Base-by-base conservation (phyloP, 1,140 invertebrate genomes). In the Papilio polytes region DNA sequence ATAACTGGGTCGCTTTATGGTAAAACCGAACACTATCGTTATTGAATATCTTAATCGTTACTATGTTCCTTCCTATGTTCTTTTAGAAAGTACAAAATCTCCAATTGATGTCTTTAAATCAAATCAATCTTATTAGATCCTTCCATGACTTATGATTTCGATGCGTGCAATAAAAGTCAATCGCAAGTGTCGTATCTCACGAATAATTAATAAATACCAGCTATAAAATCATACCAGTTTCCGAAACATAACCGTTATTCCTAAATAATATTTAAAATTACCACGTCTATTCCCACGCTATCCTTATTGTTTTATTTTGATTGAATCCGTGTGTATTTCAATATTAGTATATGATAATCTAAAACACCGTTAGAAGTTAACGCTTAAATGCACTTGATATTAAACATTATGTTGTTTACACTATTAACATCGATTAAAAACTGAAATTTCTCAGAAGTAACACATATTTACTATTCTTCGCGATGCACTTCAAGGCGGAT, bases 401-500 rank as follows among this genome's bases (percentile, higher is more conserved):
- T 80, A 6, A 31, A 31, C 13, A 15, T 1, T 36, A 70, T 36
- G 63, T 70, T 31, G 22, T 31, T 59, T 59, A 9, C n/a, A 20
- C 20, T 20, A 76, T 56, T 15, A 56, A 78, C 2, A 77, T 78
- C 36, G 80, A 84, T 85, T 81, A 41, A 18, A n/a, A 51, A 31
- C 6, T 20, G 31, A 22, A 70, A 73, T 9, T 46, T 48, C 41
- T 70, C 53, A n/a, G 78, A 81, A 73, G 70, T 31, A 15, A 31
- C 63, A 74, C 46, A 46, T 56, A 46, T 76, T 85, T 77, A 73
- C 79, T 85, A 85, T 85, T 81, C 51, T 85, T 81, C 51, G 31
- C 59, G 63, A 78, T 80, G 80, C 80, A 79, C 80, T 81, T 46
- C 18, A 76, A 80, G 78, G 81, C 81, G 84, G 84, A 83, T 82